phyloP scores from a whole-genome alignment of 1,140 invertebrate species.

The Rhagoletis pomonella region DNA sequence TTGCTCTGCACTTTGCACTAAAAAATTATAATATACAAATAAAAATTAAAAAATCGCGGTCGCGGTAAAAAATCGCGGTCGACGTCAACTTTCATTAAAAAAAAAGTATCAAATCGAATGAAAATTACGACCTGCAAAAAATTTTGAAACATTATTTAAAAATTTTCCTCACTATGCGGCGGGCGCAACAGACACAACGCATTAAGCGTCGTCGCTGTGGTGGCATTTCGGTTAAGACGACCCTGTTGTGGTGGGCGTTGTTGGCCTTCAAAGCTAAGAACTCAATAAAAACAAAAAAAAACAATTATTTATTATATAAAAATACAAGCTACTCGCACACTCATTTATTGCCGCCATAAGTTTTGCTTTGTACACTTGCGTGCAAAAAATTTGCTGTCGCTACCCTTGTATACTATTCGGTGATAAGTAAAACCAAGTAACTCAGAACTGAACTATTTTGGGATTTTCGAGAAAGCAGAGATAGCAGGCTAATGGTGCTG shows the following conservation, averaged over 20 bases:
- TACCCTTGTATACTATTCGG: not conserved
- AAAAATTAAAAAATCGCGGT: no score
- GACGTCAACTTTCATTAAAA: no score
- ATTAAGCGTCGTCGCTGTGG: not conserved
- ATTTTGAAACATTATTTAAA: no score
- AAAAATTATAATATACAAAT: no score
- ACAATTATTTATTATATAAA: constrained; percentile 41
- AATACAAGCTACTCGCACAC: not conserved
- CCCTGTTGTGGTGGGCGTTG: constrained; percentile 35
- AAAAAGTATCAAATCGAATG: no score
- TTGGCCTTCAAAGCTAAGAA: constrained; percentile 36
- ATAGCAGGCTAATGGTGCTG: no score
- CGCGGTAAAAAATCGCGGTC: no score
- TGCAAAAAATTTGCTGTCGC: not conserved
- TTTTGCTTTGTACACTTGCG: not conserved
- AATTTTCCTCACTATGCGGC: not conserved
- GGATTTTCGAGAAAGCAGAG: no score
- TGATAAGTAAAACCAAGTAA: no score
- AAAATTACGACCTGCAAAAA: no score
- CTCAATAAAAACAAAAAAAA: not conserved
- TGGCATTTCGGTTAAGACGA: not conserved
- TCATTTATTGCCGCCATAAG: not conserved
- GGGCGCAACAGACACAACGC: not conserved
- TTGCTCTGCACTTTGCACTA: no score
- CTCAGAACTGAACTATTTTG: no score